A percentile compares a stretch with the other conserved stretches of the same genome.
These are phyloP conservation scores for Mamestra brassicae DNA, from an alignment of 2,888 invertebrate species.

Conservation along the genomic window DNA sequence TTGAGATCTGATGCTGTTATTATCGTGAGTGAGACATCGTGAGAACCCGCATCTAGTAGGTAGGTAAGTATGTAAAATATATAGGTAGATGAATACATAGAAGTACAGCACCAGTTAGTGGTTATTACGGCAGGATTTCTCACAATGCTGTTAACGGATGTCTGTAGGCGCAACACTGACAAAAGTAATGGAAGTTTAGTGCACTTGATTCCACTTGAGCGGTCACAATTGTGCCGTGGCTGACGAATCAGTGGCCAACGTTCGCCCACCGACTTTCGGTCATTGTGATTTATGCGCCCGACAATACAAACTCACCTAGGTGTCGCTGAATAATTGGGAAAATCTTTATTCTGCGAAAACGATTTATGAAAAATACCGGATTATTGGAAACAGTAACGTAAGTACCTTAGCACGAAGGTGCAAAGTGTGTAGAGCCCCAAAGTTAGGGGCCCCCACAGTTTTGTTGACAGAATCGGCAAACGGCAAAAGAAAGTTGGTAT, in stretches of 20 bases:
- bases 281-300: slow-evolving; percentile 61
- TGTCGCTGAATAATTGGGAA: background rate
- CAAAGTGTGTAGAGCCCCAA: background rate
- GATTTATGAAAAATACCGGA: background rate
- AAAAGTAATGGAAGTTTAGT: slow-evolving; percentile 86
- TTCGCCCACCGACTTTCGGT: slow-evolving; percentile 71
- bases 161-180: slow-evolving; percentile 83
- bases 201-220: slow-evolving; percentile 88
- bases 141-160: slow-evolving; percentile 78
- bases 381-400: background rate
- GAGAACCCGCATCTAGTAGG: slow-evolving; percentile 41
- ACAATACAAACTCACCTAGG: background rate
- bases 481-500: too few species aligned
- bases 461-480: too few species aligned
- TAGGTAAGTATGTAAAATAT: slow-evolving; percentile 21
- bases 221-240: slow-evolving; percentile 83
- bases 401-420: background rate
- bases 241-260: slow-evolving; percentile 70
- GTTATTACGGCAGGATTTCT: slow-evolving; percentile 63
- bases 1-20: slow-evolving; percentile 9
- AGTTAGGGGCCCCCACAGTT: too few species aligned
- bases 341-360: background rate
- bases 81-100: slow-evolving; percentile 19
- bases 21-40: slow-evolving; percentile 32
- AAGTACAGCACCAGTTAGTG: slow-evolving; percentile 41